These are phyloP conservation scores for Ammospiza caudacuta DNA, from an alignment of 2,113 vertebrate genomes.

Conservation along the genomic window DNA sequence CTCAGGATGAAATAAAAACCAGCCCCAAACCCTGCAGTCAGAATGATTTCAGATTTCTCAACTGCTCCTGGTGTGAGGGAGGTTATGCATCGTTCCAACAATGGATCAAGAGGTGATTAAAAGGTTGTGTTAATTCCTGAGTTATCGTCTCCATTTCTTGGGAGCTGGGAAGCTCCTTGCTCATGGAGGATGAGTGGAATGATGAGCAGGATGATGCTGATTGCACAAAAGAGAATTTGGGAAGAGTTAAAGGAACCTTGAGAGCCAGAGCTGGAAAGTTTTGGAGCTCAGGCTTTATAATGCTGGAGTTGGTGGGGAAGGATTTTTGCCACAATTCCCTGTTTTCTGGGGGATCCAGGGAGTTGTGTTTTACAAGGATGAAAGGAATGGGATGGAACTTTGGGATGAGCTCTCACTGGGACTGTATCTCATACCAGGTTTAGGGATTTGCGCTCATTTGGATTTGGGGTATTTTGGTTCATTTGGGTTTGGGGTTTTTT, in stretches of 20 bases:
- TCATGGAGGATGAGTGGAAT: not conserved
- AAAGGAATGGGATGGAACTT: not conserved
- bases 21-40: too few species aligned
- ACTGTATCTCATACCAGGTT: not conserved
- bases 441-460: not conserved
- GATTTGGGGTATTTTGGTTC: not conserved
- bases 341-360: not conserved
- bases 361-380: not conserved
- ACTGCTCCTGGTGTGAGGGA: not conserved
- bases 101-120: not conserved
- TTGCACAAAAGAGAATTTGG: not conserved
- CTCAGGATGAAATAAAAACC: not conserved
- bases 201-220: not conserved
- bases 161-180: not conserved
- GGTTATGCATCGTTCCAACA: not conserved
- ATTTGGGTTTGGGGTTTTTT: not conserved
- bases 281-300: not conserved
- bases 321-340: not conserved
- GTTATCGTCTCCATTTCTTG: not conserved
- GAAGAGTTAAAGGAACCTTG: not conserved
- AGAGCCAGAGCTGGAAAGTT: not conserved
- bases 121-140: not conserved
- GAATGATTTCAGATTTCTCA: not conserved
- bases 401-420: not conserved
- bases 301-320: not conserved